A percentile compares a stretch with the other conserved stretches of the same genome.
Conservation (phyloP, 2,888 invertebrate species). For the Catocala fraxini region DNA sequence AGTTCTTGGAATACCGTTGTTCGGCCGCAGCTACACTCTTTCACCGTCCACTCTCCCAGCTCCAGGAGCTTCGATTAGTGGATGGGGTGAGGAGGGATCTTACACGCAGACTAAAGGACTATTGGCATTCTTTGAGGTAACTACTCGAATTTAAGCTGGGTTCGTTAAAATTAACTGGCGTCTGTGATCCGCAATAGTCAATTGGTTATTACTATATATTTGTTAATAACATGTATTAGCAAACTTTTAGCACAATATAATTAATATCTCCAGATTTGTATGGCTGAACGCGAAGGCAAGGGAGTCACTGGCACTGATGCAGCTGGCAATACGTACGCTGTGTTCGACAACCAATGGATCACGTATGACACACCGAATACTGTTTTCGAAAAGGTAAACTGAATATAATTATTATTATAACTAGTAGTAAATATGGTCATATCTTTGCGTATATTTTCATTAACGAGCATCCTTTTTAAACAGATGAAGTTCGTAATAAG, state of each 20-base stretch:
- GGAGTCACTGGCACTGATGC: slow-evolving; percentile 87
- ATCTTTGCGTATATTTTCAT: not conserved
- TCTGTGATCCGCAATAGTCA: too few relatives aligned
- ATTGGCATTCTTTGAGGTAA: slow-evolving; percentile 92
- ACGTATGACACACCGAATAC: slow-evolving; percentile 92
- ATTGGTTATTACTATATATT: too few relatives aligned
- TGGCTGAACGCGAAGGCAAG: slow-evolving; percentile 86
- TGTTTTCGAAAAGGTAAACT: slow-evolving; percentile 88
- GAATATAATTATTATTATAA: too few relatives aligned
- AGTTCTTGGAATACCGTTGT: slow-evolving; percentile 91
- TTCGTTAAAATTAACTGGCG: too few relatives aligned
- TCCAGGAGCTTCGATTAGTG: slow-evolving; percentile 88
- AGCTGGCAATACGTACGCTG: slow-evolving; percentile 89
- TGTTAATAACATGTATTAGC: too few relatives aligned
- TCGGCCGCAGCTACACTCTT: slow-evolving; percentile 91
- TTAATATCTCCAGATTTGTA: slow-evolving; percentile 85
- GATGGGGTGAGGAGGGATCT: slow-evolving; percentile 89
- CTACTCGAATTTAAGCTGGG: not conserved
- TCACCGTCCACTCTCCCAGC: slow-evolving; percentile 82
- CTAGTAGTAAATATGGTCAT: not conserved
- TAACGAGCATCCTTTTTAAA: slow-evolving; percentile 31
- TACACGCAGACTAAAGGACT: slow-evolving; percentile 91
- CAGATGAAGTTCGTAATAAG: slow-evolving; percentile 89
- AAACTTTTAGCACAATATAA: too few relatives aligned
- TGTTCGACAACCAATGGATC: slow-evolving; percentile 93